Base-by-base conservation (phyloP, 2,113 vertebrate genomes). In the Heterocephalus glaber region DNA sequence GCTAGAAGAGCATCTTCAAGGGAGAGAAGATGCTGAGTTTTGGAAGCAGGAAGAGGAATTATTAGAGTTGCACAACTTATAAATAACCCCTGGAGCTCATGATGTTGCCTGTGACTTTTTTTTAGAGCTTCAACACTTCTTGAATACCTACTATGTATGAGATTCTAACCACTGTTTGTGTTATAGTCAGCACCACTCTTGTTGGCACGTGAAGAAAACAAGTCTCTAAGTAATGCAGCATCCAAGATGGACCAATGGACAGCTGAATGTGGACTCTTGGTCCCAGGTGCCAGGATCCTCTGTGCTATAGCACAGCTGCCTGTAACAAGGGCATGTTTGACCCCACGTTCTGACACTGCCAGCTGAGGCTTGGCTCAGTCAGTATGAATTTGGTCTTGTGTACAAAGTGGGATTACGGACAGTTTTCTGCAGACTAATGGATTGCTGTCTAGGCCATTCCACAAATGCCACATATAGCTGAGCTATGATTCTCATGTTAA, bases 241-340 rank as follows among this genome's bases (percentile, higher is more conserved):
- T 38, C 19, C 38, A 13, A n/a, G 14, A 38, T 41, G n/a, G 47
- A 35, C 30, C 16, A 38, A 11, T 16, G 24, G 44, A 47, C 47
- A 33, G 19, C 0, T 28, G 52, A 77, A n/a, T 5, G 35, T 4
- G 3, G 58, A 52, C 26, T 33, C 26, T 65, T 52, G 28, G 41
- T 10, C n/a, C 19, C 54, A 24, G 17, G 61, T 19, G 13, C 76
- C 80, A 47, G 74, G 52, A 72, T 61, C 13, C 19, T 6, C n/a
- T 35, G 17, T 33, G 58, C 14, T 22, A 10, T 1, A 1, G 54
- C n/a, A 20, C 8, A 0, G 56, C 16, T 8, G 22, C 49, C 5
- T 11, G 2, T 1, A 0, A 33, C 2, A 0, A 30, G 56, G 76
- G 3, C 2, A 0, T 47, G 12, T 65, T 82, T 47, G 79, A 47